Base-by-base conservation (phyloP, 2,113 vertebrate species). In the Grantiella picta region DNA sequence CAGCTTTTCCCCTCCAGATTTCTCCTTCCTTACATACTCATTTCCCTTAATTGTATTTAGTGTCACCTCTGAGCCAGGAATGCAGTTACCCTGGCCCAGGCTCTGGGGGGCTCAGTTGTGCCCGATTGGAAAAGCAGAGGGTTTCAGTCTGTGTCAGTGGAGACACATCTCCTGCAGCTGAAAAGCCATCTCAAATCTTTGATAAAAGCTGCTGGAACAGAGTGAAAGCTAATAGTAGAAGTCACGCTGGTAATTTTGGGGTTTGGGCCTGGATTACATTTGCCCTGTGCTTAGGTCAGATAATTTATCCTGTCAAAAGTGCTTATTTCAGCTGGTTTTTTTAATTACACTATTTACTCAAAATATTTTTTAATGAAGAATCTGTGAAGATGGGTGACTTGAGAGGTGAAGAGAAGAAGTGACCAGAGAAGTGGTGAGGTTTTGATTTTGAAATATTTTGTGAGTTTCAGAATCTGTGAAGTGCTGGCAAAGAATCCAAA, bases 131-230 rank as follows among this genome's bases (percentile, higher is more conserved):
- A 38, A 38, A 2, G 5, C 59, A 75, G 69, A 78, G 77, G 65
- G 56, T 59, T 93, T 96, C 42, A 42, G 42, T 42, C 96, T 94
- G 4, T 90, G 63, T 93, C 8, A 13, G 85, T 94, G 79, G 42
- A 73, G 73, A 35, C 29, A 42, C 68, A 69, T 49, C 63, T 76
- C 40, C 65, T 69, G 92, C 86, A 52, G 59, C 60, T 91, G 47
- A 94, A 97, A 85, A 78, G 77, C n/a, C 54, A 94, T 89, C 70
- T 94, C 90, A 94, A 82, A 56, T 93, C 81, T 95, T 90, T 82
- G 76, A 80, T 68, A 49, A 29, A 94, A 82, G 85, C 87, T 88
- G 45, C 72, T 88, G 78, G 65, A 85, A 89, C 54, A 80, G 70
- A 86, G 29, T 59, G 93, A 79, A 94, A 95, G 68, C 73, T 33